Base-by-base conservation (phyloP, 2,888 invertebrate species). In the Diplazon laetatorius region DNA sequence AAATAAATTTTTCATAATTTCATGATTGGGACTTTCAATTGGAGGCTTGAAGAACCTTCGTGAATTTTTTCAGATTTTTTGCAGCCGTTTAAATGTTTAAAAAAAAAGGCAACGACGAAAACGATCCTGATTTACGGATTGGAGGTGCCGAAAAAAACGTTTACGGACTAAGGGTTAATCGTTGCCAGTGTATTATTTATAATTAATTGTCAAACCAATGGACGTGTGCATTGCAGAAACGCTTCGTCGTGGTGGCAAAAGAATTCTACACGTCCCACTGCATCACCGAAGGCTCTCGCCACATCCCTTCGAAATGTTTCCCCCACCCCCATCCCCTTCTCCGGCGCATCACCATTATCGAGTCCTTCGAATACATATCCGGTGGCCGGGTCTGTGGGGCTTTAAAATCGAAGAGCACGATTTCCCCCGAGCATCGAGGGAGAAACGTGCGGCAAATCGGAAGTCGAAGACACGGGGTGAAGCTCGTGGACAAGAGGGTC, bases 311-410 rank as follows among this genome's bases (percentile, higher is more conserved):
- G 55, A 30, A 68, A 44, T 35, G 48, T 57, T 20, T 50, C 25
- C 48, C n/a, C n/a, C n/a, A n/a, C n/a, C n/a, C n/a, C n/a, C n/a
- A n/a, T n/a, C n/a, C n/a, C 39, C 72, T 68, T 44, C 79, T 76
- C 57, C 72, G 66, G 69, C 82, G 81, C 86, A 82, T 85, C 84
- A 82, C 88, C 85, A 87, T 89, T 88, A 87, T 84, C 77, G 83
- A 82, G 85, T 85, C 83, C 85, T 87, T 86, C 85, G 84, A 85
- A 84, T 87, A 87, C 86, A 86, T 86, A 88, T 89, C 88, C 89
- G 89, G 85, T 87, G 88, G 87, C 86, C 86, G 87, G 87, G 71
- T 44, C 70, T 65, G n/a, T 9, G 37, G 18, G 25, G 39, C 60
- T 82, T 89, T 87, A 86, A 88, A 88, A 81, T 85, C 80, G 76